Evolutionary conservation across 1,140 invertebrate species (phyloP).

Genomic region (Orussus abietinus): DNA sequence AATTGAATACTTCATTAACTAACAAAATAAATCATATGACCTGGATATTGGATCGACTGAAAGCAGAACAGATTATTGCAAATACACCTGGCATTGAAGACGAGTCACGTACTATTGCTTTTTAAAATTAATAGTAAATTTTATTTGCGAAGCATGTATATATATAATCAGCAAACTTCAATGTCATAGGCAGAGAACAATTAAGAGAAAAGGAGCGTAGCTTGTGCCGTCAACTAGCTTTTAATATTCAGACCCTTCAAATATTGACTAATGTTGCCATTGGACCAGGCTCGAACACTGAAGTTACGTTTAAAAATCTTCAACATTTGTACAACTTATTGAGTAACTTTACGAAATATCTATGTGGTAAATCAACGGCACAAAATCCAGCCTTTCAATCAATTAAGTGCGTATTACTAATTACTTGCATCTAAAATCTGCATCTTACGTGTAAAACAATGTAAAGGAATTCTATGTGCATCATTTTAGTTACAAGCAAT

Average conservation of each 20-base stretch:
- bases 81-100: constrained; percentile 30
- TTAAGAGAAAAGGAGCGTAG: constrained; percentile 48
- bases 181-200: constrained; percentile 36
- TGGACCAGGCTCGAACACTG: constrained; percentile 38
- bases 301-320: constrained; percentile 51
- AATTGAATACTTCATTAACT: constrained; percentile 43
- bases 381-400: constrained; percentile 50
- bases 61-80: constrained; percentile 44
- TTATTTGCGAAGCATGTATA: too few species aligned
- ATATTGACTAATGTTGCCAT: constrained; percentile 40
- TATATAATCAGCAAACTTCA: constrained; percentile 6
- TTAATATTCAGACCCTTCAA: constrained; percentile 44
- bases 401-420: constrained; percentile 49
- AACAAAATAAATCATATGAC: constrained; percentile 47
- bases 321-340: constrained; percentile 47
- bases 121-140: constrained; percentile 6
- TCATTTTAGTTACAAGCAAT: too few species aligned
- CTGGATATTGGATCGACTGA: constrained; percentile 47
- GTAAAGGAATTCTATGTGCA: too few species aligned
- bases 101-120: constrained; percentile 31
- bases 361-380: constrained; percentile 41
- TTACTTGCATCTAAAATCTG: too few species aligned
- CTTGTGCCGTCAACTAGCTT: constrained; percentile 49
- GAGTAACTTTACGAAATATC: constrained; percentile 53
- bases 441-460: neutral